Percentiles rank a stretch among this genome's conserved stretches.
These are phyloP conservation scores for Epinephelus moara DNA, from an alignment of 2,113 vertebrate genomes.

Conservation along the genomic window DNA sequence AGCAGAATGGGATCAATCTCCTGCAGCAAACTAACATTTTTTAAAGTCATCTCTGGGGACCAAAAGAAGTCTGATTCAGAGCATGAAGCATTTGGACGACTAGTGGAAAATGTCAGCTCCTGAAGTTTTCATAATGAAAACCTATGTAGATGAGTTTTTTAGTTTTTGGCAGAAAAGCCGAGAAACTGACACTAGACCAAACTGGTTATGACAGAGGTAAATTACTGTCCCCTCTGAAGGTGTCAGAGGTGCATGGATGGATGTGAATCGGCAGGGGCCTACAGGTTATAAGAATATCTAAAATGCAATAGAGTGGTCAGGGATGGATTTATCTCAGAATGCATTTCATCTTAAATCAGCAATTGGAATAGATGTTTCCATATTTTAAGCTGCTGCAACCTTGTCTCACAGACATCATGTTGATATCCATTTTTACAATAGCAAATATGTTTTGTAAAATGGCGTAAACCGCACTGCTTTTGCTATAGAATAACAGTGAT, in stretches of 20 bases:
- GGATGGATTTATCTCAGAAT: not conserved
- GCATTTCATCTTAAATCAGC: not conserved
- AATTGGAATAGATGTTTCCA: not conserved
- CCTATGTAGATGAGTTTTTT: not conserved
- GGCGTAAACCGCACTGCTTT: too few species aligned
- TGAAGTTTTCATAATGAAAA: conserved; percentile 10
- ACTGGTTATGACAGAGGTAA: not conserved
- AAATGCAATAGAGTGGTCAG: not conserved
- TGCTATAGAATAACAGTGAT: too few species aligned
- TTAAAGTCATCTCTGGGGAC: conserved; percentile 10
- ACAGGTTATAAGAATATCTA: not conserved
- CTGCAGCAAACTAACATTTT: not conserved
- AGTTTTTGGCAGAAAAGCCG: not conserved
- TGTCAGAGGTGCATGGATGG: not conserved
- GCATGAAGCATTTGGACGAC: conserved; percentile 8
- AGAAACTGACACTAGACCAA: conserved; percentile 9
- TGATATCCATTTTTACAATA: not conserved
- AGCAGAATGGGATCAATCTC: not conserved
- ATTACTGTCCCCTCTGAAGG: not conserved
- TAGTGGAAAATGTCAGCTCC: conserved; percentile 12
- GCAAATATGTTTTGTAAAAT: not conserved
- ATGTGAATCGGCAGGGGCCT: not conserved
- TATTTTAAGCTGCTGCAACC: not conserved
- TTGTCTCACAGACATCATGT: not conserved
- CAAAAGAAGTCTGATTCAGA: not conserved